A percentile compares a stretch with the other conserved stretches of the same genome.
Evolutionary conservation across 2,888 invertebrate genomes (phyloP).

Genomic region (Rhogogaster chlorosoma): DNA sequence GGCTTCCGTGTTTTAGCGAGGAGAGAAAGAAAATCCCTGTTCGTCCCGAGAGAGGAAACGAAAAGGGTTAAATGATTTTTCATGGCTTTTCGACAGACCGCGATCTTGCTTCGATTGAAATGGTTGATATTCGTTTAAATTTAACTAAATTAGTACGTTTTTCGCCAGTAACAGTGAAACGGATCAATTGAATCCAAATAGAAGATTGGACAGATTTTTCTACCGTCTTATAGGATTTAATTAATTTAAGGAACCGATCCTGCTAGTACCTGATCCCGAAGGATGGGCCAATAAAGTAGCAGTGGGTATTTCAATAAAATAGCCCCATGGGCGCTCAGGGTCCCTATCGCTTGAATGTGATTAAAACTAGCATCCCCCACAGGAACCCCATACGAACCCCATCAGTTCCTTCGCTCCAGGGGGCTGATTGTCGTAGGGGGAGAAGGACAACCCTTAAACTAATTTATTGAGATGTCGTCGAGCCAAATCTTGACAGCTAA

Average conservation of each 20-base stretch:
- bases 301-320: constrained; percentile 69
- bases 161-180: not conserved
- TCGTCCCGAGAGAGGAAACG: not conserved
- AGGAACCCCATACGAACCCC: constrained; percentile 60
- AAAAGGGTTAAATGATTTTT: not conserved
- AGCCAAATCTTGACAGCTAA: constrained; percentile 59
- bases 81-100: not conserved
- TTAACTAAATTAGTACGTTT: too few species aligned
- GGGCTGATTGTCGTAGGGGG: constrained; percentile 74
- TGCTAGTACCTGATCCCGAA: constrained; percentile 57
- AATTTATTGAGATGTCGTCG: constrained; percentile 75
- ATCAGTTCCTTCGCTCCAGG: constrained; percentile 70
- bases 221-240: constrained; percentile 39
- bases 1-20: constrained; percentile 67
- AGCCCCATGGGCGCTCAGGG: constrained; percentile 67
- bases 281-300: constrained; percentile 68
- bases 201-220: constrained; percentile 15
- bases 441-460: constrained; percentile 64
- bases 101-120: not conserved
- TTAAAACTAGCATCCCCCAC: constrained; percentile 72
- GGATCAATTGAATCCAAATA: not conserved
- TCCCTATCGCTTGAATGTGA: constrained; percentile 65
- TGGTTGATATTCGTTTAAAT: not conserved
- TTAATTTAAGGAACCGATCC: constrained; percentile 51
- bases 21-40: constrained; percentile 16